These are phyloP conservation scores for Lycodopsis pacificus DNA, from an alignment of 2,797 vertebrate genomes.

Conservation along the genomic window DNA sequence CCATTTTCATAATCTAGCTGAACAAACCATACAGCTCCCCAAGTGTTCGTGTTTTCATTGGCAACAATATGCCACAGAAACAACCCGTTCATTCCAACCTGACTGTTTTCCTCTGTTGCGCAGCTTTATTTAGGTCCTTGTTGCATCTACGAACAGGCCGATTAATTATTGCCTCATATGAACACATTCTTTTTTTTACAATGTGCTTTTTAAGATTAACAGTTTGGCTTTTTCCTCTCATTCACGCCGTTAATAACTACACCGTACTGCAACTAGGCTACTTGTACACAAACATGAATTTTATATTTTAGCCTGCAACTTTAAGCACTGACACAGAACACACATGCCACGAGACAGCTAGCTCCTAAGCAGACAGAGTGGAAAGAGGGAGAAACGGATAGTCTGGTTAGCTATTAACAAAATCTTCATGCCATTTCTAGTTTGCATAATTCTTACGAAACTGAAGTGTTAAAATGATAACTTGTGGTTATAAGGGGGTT, in stretches of 20 bases:
- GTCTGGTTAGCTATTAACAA: too few species aligned
- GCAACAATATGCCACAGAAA: slow-evolving; percentile 28
- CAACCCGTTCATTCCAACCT: background rate
- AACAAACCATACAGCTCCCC: slow-evolving; percentile 55
- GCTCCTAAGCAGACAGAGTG: background rate
- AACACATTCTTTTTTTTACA: background rate
- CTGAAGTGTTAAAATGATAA: background rate
- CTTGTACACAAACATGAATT: background rate
- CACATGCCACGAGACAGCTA: background rate
- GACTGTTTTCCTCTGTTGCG: background rate
- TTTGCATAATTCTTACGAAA: too few species aligned
- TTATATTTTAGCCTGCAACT: background rate
- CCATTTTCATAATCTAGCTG: slow-evolving; percentile 54
- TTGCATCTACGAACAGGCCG: background rate
- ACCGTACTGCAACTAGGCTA: background rate
- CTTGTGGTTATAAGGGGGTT: background rate
- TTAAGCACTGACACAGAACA: background rate
- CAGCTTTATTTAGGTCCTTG: background rate
- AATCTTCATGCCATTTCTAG: background rate
- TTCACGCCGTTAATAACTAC: background rate
- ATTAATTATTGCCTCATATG: background rate
- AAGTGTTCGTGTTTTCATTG: slow-evolving; percentile 34
- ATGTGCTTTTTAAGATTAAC: background rate
- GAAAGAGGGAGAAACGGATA: background rate
- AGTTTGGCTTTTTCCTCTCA: background rate